These are phyloP conservation scores for Stenurella melanura DNA, from an alignment of 2,888 invertebrate genomes.

Conservation along the genomic window DNA sequence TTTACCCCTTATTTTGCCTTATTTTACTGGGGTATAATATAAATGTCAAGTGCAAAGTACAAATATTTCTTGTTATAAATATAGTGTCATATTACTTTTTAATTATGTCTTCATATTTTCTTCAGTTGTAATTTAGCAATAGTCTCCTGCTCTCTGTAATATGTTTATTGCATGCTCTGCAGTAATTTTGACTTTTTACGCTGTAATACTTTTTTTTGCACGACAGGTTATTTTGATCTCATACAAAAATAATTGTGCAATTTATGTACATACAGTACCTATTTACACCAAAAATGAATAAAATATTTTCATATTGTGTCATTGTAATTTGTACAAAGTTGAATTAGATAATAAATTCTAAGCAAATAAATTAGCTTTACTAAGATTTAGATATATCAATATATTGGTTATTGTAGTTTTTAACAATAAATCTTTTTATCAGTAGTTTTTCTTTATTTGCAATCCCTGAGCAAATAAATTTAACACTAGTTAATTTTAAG, in stretches of 20 bases:
- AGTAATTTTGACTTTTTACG: background rate
- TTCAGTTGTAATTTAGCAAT: constrained; percentile 6
- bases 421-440: constrained; percentile 25
- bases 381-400: constrained; percentile 22
- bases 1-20: too few species aligned
- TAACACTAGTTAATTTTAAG: too few species aligned
- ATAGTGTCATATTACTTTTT: constrained; percentile 3
- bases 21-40: too few species aligned
- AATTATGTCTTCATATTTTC: background rate
- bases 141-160: constrained; percentile 29
- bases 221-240: constrained; percentile 29
- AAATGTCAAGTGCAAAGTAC: constrained; percentile 27
- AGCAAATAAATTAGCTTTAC: constrained; percentile 26
- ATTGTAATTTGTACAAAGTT: constrained; percentile 43
- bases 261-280: constrained; percentile 37
- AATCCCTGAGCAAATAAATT: background rate
- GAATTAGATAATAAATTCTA: constrained; percentile 8
- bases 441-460: background rate
- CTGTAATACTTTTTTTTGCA: background rate
- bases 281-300: constrained; percentile 40
- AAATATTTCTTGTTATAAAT: constrained; percentile 18
- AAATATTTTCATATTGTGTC: constrained; percentile 45
- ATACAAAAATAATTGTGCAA: constrained; percentile 34
- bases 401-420: constrained; percentile 34
- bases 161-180: constrained; percentile 9